Evolutionary conservation across 2,888 invertebrate genomes (phyloP), one percentile per base, ranked within the genome.

Genomic region (Ormyrus thymus): DNA sequence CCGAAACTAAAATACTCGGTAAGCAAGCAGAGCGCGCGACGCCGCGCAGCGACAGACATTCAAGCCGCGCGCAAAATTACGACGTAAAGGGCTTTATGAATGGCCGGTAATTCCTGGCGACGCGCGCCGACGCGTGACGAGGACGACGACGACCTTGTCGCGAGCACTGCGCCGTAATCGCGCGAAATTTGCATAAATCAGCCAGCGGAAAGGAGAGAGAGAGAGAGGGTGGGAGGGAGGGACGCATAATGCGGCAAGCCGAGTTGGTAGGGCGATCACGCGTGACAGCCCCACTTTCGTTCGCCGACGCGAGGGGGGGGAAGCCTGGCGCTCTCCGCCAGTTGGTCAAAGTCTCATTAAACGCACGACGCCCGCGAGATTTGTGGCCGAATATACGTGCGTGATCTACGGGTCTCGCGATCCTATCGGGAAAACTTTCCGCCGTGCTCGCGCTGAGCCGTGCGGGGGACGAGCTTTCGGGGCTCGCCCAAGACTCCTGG

Each of bases 41-140:
- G n/a, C 29, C 29, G 29, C 29, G 29, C 29, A 29, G 29, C 29
- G 29, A 29, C 29, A 29, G 29, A 29, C 29, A 29, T 29, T 29
- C 29, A 29, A 29, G 29, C 29, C 29, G 29, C 3, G 29, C 29
- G 7, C 10, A 50, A 48, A 75, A 68, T 68, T 59, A 61, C 45
- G 13, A 43, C 11, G 11, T 15, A 64, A 58, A 8, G 29, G 11
- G 55, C 62, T 69, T 76, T 73, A 76, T 69, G 76, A 80, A 80
- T 80, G 73, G 69, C 73, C 73, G 76, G 64, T 80, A 76, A 80
- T 80, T 80, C 50, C 6, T 61, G 51, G n/a, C 8, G 62, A 56
- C 15, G 62, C 29, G 29, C 5, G 43, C 58, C 58, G 50, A 29
- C 43, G 62, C 58, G 64, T 15, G 70, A 58, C 66, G 55, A n/a